A percentile compares a stretch with the other conserved stretches of the same genome.
These are phyloP conservation scores for Abramis brama DNA, from an alignment of 2,113 vertebrate genomes.

Conservation along the genomic window DNA sequence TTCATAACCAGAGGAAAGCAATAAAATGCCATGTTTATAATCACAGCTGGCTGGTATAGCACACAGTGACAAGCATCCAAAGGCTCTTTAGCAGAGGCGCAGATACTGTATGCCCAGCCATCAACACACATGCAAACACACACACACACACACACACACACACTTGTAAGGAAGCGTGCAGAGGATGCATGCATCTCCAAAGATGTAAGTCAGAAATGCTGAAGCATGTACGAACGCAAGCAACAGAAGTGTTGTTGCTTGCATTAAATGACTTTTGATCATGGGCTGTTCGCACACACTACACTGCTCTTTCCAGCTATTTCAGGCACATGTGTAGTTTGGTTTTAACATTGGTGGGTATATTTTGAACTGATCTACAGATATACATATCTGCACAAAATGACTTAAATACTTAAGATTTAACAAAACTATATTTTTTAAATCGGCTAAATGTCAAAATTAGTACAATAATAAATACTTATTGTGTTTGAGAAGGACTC, in stretches of 20 bases:
- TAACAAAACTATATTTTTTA: too few relatives aligned
- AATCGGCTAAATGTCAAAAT: too few relatives aligned
- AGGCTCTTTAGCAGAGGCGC: not conserved
- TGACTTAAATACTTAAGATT: too few relatives aligned
- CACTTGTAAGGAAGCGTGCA: not conserved
- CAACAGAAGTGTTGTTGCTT: not conserved
- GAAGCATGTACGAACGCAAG: not conserved
- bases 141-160: not conserved
- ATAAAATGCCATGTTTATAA: conserved; percentile 54
- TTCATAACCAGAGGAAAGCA: conserved; percentile 32
- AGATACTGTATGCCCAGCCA: not conserved
- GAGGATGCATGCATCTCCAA: not conserved
- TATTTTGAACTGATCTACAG: not conserved
- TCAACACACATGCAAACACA: not conserved
- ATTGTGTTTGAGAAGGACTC: too few relatives aligned
- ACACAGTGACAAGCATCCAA: conserved; percentile 22
- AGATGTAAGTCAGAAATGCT: conserved; percentile 5
- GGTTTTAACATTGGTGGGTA: not conserved
- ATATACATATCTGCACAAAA: not conserved
- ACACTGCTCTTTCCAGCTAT: not conserved
- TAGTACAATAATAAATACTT: too few relatives aligned
- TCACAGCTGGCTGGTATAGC: conserved; percentile 38
- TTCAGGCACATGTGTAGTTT: not conserved
- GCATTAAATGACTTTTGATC: conserved; percentile 15
- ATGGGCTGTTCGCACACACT: not conserved